phyloP scores from a whole-genome alignment of 2,888 invertebrate species.

The Microplitis manilae region DNA sequence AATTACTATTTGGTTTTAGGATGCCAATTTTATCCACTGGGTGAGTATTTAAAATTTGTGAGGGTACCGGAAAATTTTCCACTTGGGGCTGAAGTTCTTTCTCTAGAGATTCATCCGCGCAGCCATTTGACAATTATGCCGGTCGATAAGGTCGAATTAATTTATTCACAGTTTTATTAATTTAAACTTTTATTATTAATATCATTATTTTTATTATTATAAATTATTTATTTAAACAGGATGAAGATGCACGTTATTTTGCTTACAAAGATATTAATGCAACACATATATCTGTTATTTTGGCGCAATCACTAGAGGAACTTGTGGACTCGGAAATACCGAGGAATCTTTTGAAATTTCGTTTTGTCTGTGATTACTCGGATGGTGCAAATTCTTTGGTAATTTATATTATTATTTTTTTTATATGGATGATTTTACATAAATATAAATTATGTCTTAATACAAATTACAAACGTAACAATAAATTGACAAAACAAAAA shows the following conservation, averaged over 20 bases:
- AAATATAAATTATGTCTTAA: background rate
- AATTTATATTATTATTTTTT: slow-evolving; percentile 56
- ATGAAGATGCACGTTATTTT: slow-evolving; percentile 82
- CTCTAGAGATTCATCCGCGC: slow-evolving; percentile 88
- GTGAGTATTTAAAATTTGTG: slow-evolving; percentile 88
- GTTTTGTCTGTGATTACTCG: slow-evolving; percentile 82
- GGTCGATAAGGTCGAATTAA: slow-evolving; percentile 75
- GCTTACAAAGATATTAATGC: slow-evolving; percentile 82
- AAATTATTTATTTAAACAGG: slow-evolving; percentile 68
- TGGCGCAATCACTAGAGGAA: slow-evolving; percentile 84
- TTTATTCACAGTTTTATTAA: slow-evolving; percentile 2
- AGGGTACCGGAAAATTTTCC: slow-evolving; percentile 86
- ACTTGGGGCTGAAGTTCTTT: slow-evolving; percentile 84
- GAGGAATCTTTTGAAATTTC: slow-evolving; percentile 86
- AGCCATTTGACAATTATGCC: slow-evolving; percentile 81
- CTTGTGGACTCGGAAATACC: slow-evolving; percentile 87
- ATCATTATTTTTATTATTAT: background rate
- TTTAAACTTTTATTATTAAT: slow-evolving; percentile 3
- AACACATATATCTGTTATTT: slow-evolving; percentile 82
- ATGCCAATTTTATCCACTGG: slow-evolving; percentile 88
- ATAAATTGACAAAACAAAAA: slow-evolving; percentile 2
- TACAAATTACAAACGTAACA: background rate
- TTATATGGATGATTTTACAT: slow-evolving; percentile 14
- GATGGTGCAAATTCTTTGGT: slow-evolving; percentile 79
- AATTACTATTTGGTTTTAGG: slow-evolving; percentile 73